phyloP scores from a whole-genome alignment of 2,888 invertebrate genomes.

The Pristionchus mayeri region DNA sequence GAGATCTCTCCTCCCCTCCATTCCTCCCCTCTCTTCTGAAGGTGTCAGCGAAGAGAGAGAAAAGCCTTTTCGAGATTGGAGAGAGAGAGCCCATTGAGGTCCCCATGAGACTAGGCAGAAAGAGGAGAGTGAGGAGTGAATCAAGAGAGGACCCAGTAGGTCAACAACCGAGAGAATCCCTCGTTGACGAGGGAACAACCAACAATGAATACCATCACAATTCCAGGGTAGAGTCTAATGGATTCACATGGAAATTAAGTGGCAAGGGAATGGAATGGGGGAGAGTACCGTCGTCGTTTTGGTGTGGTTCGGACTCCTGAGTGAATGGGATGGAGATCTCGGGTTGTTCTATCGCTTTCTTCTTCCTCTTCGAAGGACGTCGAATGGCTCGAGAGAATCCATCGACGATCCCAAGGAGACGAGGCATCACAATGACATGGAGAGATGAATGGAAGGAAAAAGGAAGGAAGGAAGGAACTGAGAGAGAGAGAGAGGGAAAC shows the following conservation, averaged over 20 bases:
- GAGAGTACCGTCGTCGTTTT: not conserved
- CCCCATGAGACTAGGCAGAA: constrained; percentile 18
- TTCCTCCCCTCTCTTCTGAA: constrained; percentile 36
- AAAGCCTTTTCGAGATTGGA: constrained; percentile 37
- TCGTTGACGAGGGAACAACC: too few species aligned
- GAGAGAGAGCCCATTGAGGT: constrained; percentile 17
- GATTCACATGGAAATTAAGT: too few species aligned
- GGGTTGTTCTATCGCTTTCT: not conserved
- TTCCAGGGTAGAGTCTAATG: too few species aligned
- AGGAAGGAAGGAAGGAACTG: not conserved
- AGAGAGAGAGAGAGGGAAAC: not conserved
- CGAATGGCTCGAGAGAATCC: constrained; percentile 2
- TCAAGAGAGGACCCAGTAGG: not conserved
- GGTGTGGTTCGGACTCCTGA: not conserved
- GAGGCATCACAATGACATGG: constrained; percentile 13
- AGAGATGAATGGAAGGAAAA: not conserved
- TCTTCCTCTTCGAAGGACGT: not conserved
- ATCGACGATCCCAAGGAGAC: constrained; percentile 25
- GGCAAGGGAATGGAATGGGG: not conserved
- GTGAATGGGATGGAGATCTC: not conserved
- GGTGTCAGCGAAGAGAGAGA: constrained; percentile 3
- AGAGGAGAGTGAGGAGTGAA: not conserved
- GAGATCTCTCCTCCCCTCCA: constrained; percentile 8
- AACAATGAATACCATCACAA: too few species aligned
- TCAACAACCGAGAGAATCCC: constrained; percentile 2